Evolutionary conservation across 2,797 vertebrate genomes (phyloP).

Genomic region (Rhynchotus rufescens): DNA sequence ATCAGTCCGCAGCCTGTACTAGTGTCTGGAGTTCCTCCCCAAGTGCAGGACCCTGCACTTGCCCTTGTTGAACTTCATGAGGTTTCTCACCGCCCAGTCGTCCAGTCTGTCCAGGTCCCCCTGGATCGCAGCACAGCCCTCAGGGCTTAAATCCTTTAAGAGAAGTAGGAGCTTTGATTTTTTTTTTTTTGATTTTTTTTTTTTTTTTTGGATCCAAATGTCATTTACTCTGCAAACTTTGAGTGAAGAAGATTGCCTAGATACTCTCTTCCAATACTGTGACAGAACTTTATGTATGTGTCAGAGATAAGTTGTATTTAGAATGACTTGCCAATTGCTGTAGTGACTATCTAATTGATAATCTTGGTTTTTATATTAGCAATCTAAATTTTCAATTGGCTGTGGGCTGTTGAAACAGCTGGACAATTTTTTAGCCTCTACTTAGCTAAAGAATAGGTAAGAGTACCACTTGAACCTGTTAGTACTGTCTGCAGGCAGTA

Average conservation of each 20-base stretch:
- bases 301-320: not conserved
- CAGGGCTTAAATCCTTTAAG: not conserved
- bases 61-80: no score
- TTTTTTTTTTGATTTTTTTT: not conserved
- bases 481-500: not conserved
- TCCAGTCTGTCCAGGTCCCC: no score
- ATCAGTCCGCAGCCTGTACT: no score
- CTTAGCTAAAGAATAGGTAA: not conserved
- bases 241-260: not conserved
- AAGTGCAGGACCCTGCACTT: no score
- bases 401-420: not conserved
- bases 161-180: not conserved
- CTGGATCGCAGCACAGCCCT: no score
- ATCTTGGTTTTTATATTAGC: not conserved
- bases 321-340: not conserved
- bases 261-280: fast-evolving
- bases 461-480: not conserved
- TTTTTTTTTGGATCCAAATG: not conserved
- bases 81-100: no score
- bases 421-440: not conserved
- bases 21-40: no score
- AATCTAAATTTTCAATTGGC: not conserved
- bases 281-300: not conserved
- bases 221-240: not conserved
- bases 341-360: not conserved